Conservation (phyloP, 1,140 invertebrate species). For the Leptopilina clavipes region DNA sequence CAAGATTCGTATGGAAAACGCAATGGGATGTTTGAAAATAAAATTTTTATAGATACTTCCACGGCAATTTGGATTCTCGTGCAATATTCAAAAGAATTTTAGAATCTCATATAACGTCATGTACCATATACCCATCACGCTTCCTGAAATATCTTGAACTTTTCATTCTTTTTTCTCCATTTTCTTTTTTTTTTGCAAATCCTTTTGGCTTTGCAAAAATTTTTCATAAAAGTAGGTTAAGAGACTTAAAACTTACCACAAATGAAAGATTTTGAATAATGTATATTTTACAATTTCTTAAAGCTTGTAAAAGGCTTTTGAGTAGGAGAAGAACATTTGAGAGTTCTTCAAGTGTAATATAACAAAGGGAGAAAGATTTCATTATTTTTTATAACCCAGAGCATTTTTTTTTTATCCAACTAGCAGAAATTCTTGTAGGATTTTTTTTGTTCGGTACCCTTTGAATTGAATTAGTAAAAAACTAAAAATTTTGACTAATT, state of each 20-base stretch:
- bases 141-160: background rate
- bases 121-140: background rate
- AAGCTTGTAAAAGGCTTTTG: background rate
- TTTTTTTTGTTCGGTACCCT: background rate
- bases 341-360: constrained; percentile 19
- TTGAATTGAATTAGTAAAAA: too few species aligned
- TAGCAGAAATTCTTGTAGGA: background rate
- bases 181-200: background rate
- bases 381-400: background rate
- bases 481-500: too few species aligned
- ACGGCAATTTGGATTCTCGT: constrained; percentile 10
- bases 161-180: background rate
- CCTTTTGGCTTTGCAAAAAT: background rate
- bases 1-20: background rate
- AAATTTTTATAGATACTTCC: background rate
- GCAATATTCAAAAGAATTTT: constrained; percentile 20
- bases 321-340: background rate
- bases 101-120: constrained; percentile 20
- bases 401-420: background rate
- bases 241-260: constrained; percentile 15
- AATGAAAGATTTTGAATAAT: constrained; percentile 17
- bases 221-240: constrained; percentile 7
- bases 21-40: background rate
- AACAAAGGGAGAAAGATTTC: background rate
- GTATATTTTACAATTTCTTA: constrained; percentile 20